Conservation (phyloP, 2,113 vertebrate species). For the Chauna torquata region DNA sequence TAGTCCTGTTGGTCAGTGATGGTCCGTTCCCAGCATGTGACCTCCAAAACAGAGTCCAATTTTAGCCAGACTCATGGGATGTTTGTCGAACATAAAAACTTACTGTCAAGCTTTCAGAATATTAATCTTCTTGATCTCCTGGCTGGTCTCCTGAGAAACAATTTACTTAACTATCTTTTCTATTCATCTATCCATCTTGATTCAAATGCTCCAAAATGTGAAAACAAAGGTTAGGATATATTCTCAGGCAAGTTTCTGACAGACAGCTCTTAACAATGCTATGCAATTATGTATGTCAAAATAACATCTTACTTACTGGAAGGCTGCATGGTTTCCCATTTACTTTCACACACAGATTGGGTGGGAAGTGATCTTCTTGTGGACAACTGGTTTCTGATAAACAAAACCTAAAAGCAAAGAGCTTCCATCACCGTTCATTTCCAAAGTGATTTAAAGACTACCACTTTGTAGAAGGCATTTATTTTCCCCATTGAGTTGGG, state of each 20-base stretch:
- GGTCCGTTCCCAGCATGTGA: neutral
- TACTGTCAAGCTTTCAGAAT: neutral
- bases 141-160: neutral
- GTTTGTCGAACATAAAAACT: neutral
- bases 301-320: conserved; percentile 85
- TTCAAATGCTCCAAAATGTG: neutral
- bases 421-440: conserved; percentile 41
- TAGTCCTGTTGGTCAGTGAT: neutral
- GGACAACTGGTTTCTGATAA: conserved; percentile 99
- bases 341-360: conserved; percentile 98
- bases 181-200: neutral
- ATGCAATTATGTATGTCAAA: neutral
- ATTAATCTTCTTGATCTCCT: neutral
- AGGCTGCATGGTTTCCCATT: conserved; percentile 98
- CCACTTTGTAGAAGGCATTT: neutral
- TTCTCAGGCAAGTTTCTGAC: neutral
- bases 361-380: conserved; percentile 99
- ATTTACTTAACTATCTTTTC: neutral
- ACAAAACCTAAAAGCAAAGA: conserved; percentile 88
- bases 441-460: neutral
- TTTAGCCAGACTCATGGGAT: neutral
- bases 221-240: neutral
- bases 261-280: neutral
- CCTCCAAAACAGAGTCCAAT: neutral
- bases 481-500: neutral